A percentile compares a stretch with the other conserved stretches of the same genome.
These are phyloP conservation scores for Argya squamiceps DNA, from an alignment of 2,797 vertebrate species.

Conservation along the genomic window DNA sequence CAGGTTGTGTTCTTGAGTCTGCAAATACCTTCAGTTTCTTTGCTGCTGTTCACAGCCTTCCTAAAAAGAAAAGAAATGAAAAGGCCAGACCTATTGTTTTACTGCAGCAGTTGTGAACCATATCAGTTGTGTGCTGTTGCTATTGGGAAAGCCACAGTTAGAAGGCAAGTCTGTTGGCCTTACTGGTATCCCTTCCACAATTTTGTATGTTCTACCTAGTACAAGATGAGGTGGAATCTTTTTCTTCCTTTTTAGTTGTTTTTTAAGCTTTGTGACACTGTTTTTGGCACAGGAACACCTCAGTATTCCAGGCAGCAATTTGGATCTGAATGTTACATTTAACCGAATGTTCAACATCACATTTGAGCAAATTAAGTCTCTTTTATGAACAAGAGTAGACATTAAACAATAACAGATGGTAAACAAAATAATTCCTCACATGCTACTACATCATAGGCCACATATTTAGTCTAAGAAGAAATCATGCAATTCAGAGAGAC, in stretches of 20 bases:
- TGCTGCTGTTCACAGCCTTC: neutral
- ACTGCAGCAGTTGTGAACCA: neutral
- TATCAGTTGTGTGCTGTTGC: neutral
- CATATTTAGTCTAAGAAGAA: neutral
- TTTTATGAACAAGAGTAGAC: neutral
- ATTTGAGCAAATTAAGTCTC: neutral
- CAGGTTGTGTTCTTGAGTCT: neutral
- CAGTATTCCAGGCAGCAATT: neutral
- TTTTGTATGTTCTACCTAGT: neutral
- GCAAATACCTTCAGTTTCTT: neutral
- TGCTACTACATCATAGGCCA: neutral
- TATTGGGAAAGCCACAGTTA: neutral
- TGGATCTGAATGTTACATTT: neutral
- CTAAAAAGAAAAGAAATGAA: neutral
- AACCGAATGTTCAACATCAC: neutral
- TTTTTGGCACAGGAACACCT: neutral
- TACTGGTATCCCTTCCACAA: neutral
- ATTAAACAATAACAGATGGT: neutral
- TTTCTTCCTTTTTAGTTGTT: neutral
- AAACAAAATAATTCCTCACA: neutral
- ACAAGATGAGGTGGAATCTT: neutral
- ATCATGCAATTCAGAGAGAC: neutral
- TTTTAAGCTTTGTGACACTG: neutral
- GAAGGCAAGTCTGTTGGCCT: neutral
- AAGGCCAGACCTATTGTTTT: neutral